Conservation (phyloP, 2,797 vertebrate species). For the Remorina albescens region DNA sequence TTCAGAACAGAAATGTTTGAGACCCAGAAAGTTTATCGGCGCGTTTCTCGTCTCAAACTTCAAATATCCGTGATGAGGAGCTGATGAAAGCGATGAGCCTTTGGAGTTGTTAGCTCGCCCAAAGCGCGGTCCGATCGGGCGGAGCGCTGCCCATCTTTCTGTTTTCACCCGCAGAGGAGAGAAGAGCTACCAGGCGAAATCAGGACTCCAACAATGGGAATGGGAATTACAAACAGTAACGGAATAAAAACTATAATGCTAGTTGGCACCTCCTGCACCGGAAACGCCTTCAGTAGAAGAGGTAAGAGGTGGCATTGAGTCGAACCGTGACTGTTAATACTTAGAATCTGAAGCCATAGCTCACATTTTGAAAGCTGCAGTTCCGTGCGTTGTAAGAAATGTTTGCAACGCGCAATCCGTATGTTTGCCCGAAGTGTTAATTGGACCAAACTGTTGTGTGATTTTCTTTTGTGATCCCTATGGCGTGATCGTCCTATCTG, state of each 20-base stretch:
- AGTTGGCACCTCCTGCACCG: conserved; percentile 1
- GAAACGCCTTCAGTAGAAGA: conserved; percentile 8
- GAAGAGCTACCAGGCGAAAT: conserved; percentile 10
- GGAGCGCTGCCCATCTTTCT: conserved; percentile 5
- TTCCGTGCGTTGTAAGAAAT: too few species aligned
- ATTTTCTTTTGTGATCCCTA: background rate
- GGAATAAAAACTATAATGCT: conserved; percentile 39
- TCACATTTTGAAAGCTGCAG: background rate
- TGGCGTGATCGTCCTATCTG: background rate
- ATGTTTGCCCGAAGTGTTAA: background rate
- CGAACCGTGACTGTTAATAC: background rate
- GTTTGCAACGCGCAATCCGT: background rate
- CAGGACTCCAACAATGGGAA: background rate
- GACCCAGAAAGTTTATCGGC: background rate
- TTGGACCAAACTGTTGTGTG: background rate
- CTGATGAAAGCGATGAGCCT: conserved; percentile 3
- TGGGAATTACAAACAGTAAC: conserved; percentile 43
- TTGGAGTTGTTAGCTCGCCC: background rate
- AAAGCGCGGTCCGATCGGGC: background rate
- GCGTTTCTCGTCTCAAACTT: conserved; percentile 25
- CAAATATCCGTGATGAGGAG: background rate
- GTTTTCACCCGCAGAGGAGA: conserved; percentile 9
- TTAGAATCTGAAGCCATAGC: background rate
- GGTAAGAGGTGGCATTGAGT: conserved; percentile 51
- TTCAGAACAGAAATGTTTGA: background rate